These are phyloP conservation scores for Apus apus DNA, from an alignment of 2,113 vertebrate species.

Conservation along the genomic window DNA sequence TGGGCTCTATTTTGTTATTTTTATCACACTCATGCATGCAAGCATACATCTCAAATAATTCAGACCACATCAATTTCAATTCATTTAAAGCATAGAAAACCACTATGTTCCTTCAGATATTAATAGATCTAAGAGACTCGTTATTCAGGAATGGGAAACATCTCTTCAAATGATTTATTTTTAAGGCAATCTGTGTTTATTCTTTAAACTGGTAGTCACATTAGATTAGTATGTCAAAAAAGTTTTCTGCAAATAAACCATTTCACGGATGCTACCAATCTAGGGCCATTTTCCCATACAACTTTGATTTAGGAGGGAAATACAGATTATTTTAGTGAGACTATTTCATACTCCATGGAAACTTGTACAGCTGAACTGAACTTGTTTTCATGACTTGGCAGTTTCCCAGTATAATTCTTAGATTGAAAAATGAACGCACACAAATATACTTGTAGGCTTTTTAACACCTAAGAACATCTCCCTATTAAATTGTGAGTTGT, in stretches of 20 bases:
- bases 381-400: background rate
- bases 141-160: background rate
- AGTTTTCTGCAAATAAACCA: background rate
- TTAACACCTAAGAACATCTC: background rate
- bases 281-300: background rate
- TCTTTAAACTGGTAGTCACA: background rate
- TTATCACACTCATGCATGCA: conserved; percentile 23
- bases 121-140: background rate
- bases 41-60: background rate
- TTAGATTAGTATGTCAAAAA: background rate
- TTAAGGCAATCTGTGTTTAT: background rate
- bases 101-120: background rate
- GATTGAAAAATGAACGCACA: background rate
- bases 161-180: conserved; percentile 11
- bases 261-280: background rate
- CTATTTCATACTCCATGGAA: background rate
- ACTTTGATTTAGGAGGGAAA: background rate
- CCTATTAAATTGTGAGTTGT: too few species aligned
- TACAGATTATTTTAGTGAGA: background rate
- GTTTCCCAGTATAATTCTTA: background rate
- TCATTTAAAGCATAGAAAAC: background rate
- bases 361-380: background rate
- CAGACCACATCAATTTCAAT: background rate
- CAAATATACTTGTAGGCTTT: background rate
- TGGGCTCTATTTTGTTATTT: conserved; percentile 31